Base-by-base conservation (phyloP, 30 jellyfish, hydroid and myxozoan species). In the Morbakka virulenta region DNA sequence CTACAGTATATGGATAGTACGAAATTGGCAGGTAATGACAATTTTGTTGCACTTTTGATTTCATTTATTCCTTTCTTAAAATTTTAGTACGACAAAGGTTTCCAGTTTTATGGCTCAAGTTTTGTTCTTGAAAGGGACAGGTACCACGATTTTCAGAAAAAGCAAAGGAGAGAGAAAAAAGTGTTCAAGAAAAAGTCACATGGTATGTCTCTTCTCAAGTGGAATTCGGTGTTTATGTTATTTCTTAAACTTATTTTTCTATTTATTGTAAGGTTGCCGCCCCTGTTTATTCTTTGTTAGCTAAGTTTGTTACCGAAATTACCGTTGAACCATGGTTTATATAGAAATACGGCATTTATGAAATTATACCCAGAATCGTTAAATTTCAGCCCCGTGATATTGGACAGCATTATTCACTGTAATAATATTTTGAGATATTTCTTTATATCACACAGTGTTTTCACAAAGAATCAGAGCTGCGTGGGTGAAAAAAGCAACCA, bases 21-120 rank as follows among this genome's bases (percentile, higher is more conserved):
- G 79, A 3, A 65, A 20, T 4, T 21, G 3, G 24, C 77, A 25
- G 26, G 66, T 23, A 6, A 11, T 4, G 17, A 22, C 3, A n/a
- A 25, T 3, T 6, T 4, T 29, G 3, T 11, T 29, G 64, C 64
- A 64, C 11, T 29, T 22, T 65, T 21, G 26, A 24, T 22, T 30
- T 50, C 64, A 30, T 32, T 12, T 69, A 31, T 28, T 28, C 3
- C n/a, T n/a, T n/a, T n/a, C n/a, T n/a, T n/a, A n/a, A n/a, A n/a
- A n/a, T n/a, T 24, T 17, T 67, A 89, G 94, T 83, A 52, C 41
- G 94, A 82, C 32, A 95, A 92, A 35, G 89, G 80, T 11, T 92
- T 52, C 50, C 89, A 95, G 25, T 75, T 73, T 63, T 92, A 70
- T 70, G 98, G 96, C 50, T 84, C 96, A 2, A 84, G 98, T 32